phyloP scores from a whole-genome alignment of 2,797 vertebrate genomes.

The Sylvia borin region DNA sequence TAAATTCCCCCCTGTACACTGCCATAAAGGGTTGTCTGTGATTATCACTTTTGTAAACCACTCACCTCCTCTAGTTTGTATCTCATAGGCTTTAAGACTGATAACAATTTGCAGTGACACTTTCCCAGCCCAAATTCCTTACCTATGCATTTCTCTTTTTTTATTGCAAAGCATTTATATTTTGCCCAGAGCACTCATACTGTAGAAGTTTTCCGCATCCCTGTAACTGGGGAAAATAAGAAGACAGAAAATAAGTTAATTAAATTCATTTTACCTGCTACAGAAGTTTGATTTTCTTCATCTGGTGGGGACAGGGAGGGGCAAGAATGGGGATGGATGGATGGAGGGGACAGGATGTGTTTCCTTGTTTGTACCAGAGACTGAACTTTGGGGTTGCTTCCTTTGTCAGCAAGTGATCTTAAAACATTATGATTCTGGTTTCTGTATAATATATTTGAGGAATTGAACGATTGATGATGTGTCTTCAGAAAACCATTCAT shows the following conservation, averaged over 20 bases:
- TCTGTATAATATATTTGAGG: neutral
- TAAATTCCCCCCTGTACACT: neutral
- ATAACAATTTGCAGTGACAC: neutral
- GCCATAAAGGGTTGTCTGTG: neutral
- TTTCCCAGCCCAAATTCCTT: neutral
- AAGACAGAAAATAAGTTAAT: neutral
- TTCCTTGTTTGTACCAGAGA: neutral
- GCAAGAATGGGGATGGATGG: neutral
- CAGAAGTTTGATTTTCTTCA: neutral
- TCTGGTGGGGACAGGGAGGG: fast-evolving
- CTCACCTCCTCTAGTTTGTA: neutral
- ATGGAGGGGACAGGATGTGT: neutral
- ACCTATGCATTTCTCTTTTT: neutral
- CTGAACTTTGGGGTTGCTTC: neutral
- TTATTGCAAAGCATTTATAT: neutral
- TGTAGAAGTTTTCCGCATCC: neutral
- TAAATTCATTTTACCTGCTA: neutral
- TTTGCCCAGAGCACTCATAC: neutral
- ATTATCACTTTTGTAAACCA: neutral
- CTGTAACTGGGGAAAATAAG: neutral
- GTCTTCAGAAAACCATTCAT: neutral
- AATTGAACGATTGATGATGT: neutral
- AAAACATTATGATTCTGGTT: neutral
- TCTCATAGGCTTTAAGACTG: neutral
- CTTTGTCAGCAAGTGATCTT: neutral